Percentiles rank a stretch among this genome's conserved stretches.
phyloP scores from a whole-genome alignment of 2,797 vertebrate species.

The Hemibagrus guttatus region DNA sequence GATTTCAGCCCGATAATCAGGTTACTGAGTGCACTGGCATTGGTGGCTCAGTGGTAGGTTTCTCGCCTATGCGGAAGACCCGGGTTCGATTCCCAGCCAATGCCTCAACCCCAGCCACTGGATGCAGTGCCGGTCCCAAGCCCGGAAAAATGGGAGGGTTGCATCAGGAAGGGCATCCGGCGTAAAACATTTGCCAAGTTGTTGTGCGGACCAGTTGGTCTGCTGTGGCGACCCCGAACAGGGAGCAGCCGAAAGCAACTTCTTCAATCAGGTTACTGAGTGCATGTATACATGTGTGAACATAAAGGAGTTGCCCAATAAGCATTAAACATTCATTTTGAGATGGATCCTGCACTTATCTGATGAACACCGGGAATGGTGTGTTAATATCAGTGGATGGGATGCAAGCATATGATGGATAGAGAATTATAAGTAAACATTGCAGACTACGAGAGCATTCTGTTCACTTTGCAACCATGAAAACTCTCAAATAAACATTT shows the following conservation, averaged over 20 bases:
- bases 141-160: too few relatives aligned
- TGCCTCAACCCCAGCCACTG: too few relatives aligned
- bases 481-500: neutral
- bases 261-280: neutral
- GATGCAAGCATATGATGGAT: neutral
- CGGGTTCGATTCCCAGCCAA: too few relatives aligned
- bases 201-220: too few relatives aligned
- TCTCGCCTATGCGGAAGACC: too few relatives aligned
- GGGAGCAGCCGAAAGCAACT: too few relatives aligned
- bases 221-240: too few relatives aligned
- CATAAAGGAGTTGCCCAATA: neutral
- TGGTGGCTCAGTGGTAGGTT: too few relatives aligned
- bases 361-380: neutral
- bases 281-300: neutral
- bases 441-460: neutral
- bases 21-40: neutral
- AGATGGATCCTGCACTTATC: neutral
- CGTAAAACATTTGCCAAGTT: too few relatives aligned
- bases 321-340: neutral
- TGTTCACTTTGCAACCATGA: neutral
- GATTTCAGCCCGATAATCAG: neutral
- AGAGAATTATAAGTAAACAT: neutral
- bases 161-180: too few relatives aligned
- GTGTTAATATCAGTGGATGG: neutral
- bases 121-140: too few relatives aligned